Conservation (phyloP, 2,113 vertebrate species). For the Hippocampus barbouri region DNA sequence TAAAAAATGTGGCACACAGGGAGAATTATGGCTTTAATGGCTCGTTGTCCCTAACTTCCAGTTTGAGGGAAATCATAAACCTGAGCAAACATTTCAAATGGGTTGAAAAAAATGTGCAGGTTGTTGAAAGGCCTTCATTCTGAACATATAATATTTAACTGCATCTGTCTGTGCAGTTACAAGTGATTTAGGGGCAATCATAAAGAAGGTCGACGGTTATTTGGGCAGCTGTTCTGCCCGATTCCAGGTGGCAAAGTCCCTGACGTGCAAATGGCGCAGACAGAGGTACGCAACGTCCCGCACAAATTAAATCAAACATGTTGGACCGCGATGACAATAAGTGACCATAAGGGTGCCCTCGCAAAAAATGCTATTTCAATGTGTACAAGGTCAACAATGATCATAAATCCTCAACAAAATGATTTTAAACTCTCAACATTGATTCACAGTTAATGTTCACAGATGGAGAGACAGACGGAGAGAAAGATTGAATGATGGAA, state of each 20-base stretch:
- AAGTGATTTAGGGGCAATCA: conserved; percentile 47
- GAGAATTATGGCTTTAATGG: conserved; percentile 48
- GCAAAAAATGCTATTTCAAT: too few relatives aligned
- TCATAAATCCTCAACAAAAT: too few relatives aligned
- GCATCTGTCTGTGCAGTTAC: conserved; percentile 42
- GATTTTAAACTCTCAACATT: too few relatives aligned
- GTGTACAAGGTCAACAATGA: too few relatives aligned
- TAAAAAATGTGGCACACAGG: conserved; percentile 49
- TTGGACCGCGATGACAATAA: too few relatives aligned
- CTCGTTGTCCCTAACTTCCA: conserved; percentile 48
- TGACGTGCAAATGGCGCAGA: conserved; percentile 20
- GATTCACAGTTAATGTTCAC: too few relatives aligned
- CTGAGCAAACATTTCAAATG: conserved; percentile 49
- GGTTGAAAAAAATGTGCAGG: conserved; percentile 26
- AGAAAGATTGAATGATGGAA: too few relatives aligned
- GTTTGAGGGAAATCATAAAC: conserved; percentile 64
- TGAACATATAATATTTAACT: conserved; percentile 58
- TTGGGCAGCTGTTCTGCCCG: conserved; percentile 8
- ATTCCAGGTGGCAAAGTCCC: conserved; percentile 18
- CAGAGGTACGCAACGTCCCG: neutral
- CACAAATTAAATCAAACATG: too few relatives aligned
- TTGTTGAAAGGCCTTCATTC: conserved; percentile 44
- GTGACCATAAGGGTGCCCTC: too few relatives aligned
- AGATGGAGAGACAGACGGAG: too few relatives aligned
- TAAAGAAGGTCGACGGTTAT: conserved; percentile 42